Evolutionary conservation across 2,888 invertebrate species (phyloP).

Genomic region (Cremastinae sp.): DNA sequence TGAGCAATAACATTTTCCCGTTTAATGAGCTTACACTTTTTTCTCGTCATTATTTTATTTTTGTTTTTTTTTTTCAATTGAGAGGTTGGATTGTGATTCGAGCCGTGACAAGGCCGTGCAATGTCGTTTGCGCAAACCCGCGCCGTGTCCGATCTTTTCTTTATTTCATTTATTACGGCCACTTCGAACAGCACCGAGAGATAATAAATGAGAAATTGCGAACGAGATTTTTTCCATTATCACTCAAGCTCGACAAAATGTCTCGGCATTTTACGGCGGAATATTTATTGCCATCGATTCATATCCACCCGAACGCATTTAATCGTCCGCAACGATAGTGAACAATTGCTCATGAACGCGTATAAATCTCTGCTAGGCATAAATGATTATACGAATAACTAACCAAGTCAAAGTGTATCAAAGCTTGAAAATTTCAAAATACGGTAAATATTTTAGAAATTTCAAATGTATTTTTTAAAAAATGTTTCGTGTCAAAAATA

Average conservation of each 20-base stretch:
- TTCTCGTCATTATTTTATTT: neutral
- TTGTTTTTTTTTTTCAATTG: slow-evolving; percentile 6
- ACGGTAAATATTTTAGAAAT: too few relatives aligned
- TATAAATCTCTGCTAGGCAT: slow-evolving; percentile 2
- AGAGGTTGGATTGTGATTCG: neutral
- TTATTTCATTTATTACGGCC: slow-evolving; percentile 1
- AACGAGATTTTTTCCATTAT: slow-evolving; percentile 33
- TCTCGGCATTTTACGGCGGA: neutral
- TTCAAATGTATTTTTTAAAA: too few relatives aligned
- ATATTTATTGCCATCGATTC: slow-evolving; percentile 17
- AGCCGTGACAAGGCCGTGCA: slow-evolving; percentile 31
- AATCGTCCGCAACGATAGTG: slow-evolving; percentile 5
- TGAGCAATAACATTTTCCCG: slow-evolving; percentile 2
- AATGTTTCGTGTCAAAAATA: too few relatives aligned
- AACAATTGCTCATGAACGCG: slow-evolving; percentile 14
- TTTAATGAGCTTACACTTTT: neutral
- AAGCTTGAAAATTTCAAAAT: too few relatives aligned
- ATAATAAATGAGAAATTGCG: slow-evolving; percentile 15
- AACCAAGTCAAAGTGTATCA: too few relatives aligned
- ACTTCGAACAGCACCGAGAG: neutral
- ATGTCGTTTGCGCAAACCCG: slow-evolving; percentile 30
- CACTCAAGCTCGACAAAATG: slow-evolving; percentile 20
- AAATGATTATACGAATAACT: neutral
- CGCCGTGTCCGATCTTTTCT: too few relatives aligned
- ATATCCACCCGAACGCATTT: neutral